phyloP scores from a whole-genome alignment of 2,113 vertebrate species.

The Pagrus major region DNA sequence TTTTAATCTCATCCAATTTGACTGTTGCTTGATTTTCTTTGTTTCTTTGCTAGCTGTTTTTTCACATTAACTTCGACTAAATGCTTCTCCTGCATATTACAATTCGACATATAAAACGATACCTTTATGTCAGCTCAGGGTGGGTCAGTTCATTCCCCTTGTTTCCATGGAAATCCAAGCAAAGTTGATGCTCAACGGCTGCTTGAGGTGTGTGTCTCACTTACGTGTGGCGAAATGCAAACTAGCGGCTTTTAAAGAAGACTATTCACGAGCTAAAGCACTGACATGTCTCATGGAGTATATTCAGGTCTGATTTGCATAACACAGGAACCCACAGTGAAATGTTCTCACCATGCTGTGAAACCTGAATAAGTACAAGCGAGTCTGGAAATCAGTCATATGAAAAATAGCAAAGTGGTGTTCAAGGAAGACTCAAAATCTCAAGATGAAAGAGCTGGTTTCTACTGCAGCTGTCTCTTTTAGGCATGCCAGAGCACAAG shows the following conservation, averaged over 20 bases:
- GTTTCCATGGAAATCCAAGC: conserved; percentile 60
- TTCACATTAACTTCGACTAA: not conserved
- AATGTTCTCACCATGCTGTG: conserved; percentile 61
- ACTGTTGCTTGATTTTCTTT: conserved; percentile 42
- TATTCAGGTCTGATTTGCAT: conserved; percentile 62
- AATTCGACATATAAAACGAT: conserved; percentile 4
- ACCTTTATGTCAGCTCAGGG: conserved; percentile 9
- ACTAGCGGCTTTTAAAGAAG: conserved; percentile 31
- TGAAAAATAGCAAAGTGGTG: conserved; percentile 46
- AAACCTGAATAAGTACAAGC: conserved; percentile 44
- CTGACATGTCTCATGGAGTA: conserved; percentile 57
- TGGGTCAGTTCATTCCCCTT: conserved; percentile 31
- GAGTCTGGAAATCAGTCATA: conserved; percentile 50
- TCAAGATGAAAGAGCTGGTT: conserved; percentile 91
- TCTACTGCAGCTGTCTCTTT: conserved; percentile 86
- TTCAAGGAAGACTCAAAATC: conserved; percentile 74
- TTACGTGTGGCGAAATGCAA: conserved; percentile 47
- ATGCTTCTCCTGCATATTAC: conserved; percentile 19
- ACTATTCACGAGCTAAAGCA: conserved; percentile 38
- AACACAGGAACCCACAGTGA: conserved; percentile 40
- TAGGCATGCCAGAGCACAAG: conserved; percentile 87
- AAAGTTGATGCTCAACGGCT: conserved; percentile 61
- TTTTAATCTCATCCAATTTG: conserved; percentile 55
- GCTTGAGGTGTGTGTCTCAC: conserved; percentile 71
- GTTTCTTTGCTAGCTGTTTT: conserved; percentile 17